Evolutionary conservation across 2,797 vertebrate species (phyloP), one percentile per base, ranked within the genome.

Genomic region (Brotula barbata): DNA sequence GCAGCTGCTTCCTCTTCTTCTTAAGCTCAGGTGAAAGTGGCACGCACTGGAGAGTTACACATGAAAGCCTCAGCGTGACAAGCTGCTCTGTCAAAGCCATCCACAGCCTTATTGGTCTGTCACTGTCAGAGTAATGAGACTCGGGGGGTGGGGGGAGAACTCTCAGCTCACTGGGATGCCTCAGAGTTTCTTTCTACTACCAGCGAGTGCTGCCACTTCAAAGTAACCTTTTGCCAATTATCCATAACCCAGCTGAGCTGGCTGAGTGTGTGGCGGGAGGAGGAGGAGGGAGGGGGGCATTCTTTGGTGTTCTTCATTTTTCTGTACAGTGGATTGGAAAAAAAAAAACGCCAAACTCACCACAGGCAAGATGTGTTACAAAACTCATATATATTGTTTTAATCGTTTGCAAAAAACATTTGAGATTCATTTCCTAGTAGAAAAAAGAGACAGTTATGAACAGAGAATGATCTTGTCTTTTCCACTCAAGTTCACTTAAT

Each of bases 121-220:
- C 87, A 74, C 65, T 72, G 57, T 54, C 45, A 66, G 62, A 75
- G 82, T 88, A 88, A 90, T 83, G 81, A 89, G 87, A 81, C 77
- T 76, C 82, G 58, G 60, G 61, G 71, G 79, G 78, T 65, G 71
- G 60, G 61, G 71, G 79, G 78, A 67, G 71, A 48, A 65, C 61
- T 49, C 53, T 73, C 69, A 61, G 59, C 69, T 81, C 71, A 59
- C 65, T 33, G 49, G 34, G 77, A 65, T 15, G 70, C 55, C 54
- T 78, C 58, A 34, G 53, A 68, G 62, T 81, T 58, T 63, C 70
- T 78, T 66, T 69, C 47, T 31, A 60, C 68, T 71, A 77, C 64
- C 75, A 85, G 76, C 78, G 75, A 74, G 60, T 54, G 15, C 44
- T 52, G 58, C 25, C 58, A 78, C 75, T 86, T 89, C 85, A 88